Evolutionary conservation across 2,888 invertebrate genomes (phyloP), one percentile per base, ranked within the genome.

Genomic region (Bellardia pandia): DNA sequence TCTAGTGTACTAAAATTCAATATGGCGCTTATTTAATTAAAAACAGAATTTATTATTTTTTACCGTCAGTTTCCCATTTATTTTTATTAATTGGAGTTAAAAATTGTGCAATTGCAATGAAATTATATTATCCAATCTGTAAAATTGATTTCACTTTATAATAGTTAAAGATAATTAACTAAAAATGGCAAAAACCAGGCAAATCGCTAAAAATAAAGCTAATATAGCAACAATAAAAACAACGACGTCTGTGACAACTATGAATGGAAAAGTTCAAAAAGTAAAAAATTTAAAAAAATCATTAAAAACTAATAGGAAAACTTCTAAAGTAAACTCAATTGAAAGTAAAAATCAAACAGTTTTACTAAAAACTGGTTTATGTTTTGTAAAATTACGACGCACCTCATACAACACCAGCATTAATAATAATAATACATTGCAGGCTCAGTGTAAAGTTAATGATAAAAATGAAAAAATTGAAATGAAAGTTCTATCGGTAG

Each of bases 11-110:
- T 64, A 40, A 60, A 58, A 69, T 83, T 72, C 77, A 85, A 85
- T 45, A 87, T 87, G 87, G 87, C 85, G 85, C 48, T 40, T 33
- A 30, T 85, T 87, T 77, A 84, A 87, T 69, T 79, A 51, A 75
- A 62, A 51, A 75, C 69, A 48, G 7, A 60, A 30, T 48, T 81
- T 56, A 56, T 7, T 40, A 37, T n/a, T 60, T 48, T 69, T 33
- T 48, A 8, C 3, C 2, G 33, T 40, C 53, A 30, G 9, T 37
- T 23, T 16, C 14, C 23, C 40, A 30, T 7, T 16, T 53, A 64
- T 40, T 45, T 56, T 14, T 42, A 5, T 51, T 14, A 23, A 1
- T 13, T 23, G 3, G 13, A 13, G n/a, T 23, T 45, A 23, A 58
- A 30, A 69, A 11, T 37, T 37, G 3, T 14, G 23, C 16, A 48